Evolutionary conservation across 2,797 vertebrate species (phyloP).

Genomic region (Leuciscus waleckii): DNA sequence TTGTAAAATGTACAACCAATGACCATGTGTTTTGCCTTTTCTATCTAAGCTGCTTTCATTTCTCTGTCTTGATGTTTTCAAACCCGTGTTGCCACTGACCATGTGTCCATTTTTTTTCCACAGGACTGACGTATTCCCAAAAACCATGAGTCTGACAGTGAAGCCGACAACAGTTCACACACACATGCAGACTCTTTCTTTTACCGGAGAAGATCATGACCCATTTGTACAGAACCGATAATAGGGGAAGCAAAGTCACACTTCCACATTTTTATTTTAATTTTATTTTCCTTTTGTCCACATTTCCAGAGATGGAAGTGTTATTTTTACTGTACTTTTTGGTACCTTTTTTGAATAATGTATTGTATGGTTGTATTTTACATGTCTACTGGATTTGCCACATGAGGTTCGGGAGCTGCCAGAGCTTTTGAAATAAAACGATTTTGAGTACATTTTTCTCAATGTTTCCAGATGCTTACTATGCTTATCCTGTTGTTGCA

Average conservation of each 20-base stretch:
- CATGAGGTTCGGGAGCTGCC: slow-evolving; percentile 91
- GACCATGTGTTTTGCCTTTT: too few relatives aligned
- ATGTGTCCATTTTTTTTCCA: not conserved
- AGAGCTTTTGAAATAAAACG: slow-evolving; percentile 98
- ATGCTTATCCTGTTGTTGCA: slow-evolving; percentile 56
- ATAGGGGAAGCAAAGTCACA: slow-evolving; percentile 91
- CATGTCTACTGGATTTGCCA: slow-evolving; percentile 97
- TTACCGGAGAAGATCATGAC: slow-evolving; percentile 77
- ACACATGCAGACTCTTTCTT: slow-evolving; percentile 69
- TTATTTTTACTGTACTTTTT: slow-evolving; percentile 99
- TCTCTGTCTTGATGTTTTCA: not conserved
- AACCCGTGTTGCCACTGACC: not conserved
- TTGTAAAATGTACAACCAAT: not conserved
- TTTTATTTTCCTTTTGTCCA: slow-evolving; percentile 84
- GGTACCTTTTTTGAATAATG: slow-evolving; percentile 99
- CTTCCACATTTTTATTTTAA: slow-evolving; percentile 91
- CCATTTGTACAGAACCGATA: slow-evolving; percentile 94
- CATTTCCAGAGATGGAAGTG: slow-evolving; percentile 99
- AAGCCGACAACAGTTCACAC: slow-evolving; percentile 58
- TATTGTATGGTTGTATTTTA: slow-evolving; percentile 99
- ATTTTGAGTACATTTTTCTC: slow-evolving; percentile 77
- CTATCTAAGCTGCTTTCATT: not conserved
- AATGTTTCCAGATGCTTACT: slow-evolving; percentile 67
- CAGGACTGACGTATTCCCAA: slow-evolving; percentile 72
- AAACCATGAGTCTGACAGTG: slow-evolving; percentile 53